Percentiles rank a stretch among this genome's conserved stretches.
Conservation (phyloP, 2,113 vertebrate species). For the Eolophus roseicapilla region DNA sequence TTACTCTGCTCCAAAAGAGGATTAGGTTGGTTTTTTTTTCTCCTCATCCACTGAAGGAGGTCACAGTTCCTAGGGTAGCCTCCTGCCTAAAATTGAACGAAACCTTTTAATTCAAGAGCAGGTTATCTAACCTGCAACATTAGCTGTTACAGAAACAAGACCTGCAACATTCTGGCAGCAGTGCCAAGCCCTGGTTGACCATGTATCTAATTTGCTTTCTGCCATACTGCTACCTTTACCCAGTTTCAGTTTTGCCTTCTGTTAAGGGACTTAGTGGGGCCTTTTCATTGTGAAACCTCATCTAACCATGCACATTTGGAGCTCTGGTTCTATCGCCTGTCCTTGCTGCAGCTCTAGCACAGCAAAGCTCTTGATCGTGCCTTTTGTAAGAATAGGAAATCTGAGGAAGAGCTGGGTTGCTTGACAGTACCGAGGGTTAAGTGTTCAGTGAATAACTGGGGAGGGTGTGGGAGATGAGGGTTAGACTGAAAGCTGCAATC, state of each 20-base stretch:
- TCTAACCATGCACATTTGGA: not conserved
- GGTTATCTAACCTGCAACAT: not conserved
- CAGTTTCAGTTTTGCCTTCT: not conserved
- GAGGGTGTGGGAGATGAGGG: not conserved
- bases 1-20: not conserved
- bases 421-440: not conserved
- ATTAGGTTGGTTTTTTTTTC: not conserved
- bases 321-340: not conserved
- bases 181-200: not conserved
- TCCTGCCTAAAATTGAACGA: not conserved
- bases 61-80: not conserved
- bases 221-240: not conserved
- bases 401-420: not conserved
- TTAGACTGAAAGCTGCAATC: not conserved
- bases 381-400: not conserved
- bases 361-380: not conserved
- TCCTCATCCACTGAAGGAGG: not conserved
- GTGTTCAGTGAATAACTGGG: not conserved
- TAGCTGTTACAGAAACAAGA: not conserved
- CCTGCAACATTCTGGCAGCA: not conserved
- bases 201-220: not conserved
- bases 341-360: not conserved
- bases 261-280: not conserved
- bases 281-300: not conserved
- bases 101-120: not conserved